These are phyloP conservation scores for Uropsilus gracilis DNA, from an alignment of 2,113 vertebrate species.

Conservation along the genomic window DNA sequence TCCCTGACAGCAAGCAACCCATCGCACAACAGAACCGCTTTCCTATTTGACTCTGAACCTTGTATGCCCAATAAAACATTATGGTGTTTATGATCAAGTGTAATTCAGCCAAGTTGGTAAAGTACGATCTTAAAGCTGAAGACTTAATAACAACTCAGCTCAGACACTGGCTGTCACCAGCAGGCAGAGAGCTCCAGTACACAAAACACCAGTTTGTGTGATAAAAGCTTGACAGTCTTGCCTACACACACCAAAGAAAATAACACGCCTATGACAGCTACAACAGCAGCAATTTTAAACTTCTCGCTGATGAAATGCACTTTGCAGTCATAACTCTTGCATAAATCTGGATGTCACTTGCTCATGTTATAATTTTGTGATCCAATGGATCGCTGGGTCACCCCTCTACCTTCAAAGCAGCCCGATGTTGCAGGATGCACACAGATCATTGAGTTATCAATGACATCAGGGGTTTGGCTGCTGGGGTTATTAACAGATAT, in stretches of 20 bases:
- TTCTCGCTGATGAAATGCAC: constrained; percentile 77
- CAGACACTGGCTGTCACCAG: constrained; percentile 79
- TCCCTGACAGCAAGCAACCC: not conserved
- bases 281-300: constrained; percentile 87
- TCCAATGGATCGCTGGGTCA: constrained; percentile 79
- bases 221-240: constrained; percentile 84
- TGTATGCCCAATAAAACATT: constrained; percentile 74
- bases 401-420: constrained; percentile 84
- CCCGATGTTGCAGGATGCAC: constrained; percentile 80
- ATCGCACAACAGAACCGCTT: constrained; percentile 44
- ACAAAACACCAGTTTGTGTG: constrained; percentile 75
- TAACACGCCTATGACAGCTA: constrained; percentile 82
- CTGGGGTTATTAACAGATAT: constrained; percentile 89
- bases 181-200: constrained; percentile 74
- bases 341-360: constrained; percentile 82
- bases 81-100: constrained; percentile 74
- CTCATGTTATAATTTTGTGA: constrained; percentile 82
- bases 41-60: constrained; percentile 58
- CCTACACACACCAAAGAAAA: constrained; percentile 83
- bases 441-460: constrained; percentile 86
- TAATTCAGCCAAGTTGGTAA: constrained; percentile 81
- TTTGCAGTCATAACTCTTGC: constrained; percentile 83
- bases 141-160: constrained; percentile 76
- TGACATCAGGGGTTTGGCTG: constrained; percentile 86
- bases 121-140: constrained; percentile 79